A percentile compares a stretch with the other conserved stretches of the same genome.
phyloP scores from a whole-genome alignment of 1,140 invertebrate species.

The Parapsyche elsis region DNA sequence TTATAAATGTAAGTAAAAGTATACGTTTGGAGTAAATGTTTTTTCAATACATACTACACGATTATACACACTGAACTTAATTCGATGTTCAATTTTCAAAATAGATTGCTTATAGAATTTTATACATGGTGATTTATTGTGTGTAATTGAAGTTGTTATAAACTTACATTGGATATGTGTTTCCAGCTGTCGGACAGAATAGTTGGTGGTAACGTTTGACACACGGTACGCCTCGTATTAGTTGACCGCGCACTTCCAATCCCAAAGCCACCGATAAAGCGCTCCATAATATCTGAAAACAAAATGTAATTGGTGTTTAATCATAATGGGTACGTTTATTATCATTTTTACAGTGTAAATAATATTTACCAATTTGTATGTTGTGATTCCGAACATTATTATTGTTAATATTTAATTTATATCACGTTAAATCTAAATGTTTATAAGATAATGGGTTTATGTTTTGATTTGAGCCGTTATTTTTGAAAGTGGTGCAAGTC shows the following conservation, averaged over 20 bases:
- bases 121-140: too few relatives aligned
- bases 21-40: too few relatives aligned
- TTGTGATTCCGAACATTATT: conserved; percentile 9
- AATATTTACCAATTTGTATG: conserved; percentile 14
- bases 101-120: too few relatives aligned
- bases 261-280: conserved; percentile 86
- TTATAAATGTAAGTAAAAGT: neutral
- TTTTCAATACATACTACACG: too few relatives aligned
- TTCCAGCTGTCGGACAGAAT: conserved; percentile 90
- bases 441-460: too few relatives aligned
- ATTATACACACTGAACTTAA: too few relatives aligned
- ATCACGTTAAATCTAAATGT: too few relatives aligned
- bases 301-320: conserved; percentile 45
- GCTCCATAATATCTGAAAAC: conserved; percentile 86
- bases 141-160: too few relatives aligned
- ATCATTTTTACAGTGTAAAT: neutral
- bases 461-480: too few relatives aligned
- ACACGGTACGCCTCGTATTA: conserved; percentile 87
- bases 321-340: neutral
- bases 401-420: neutral
- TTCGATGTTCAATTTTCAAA: too few relatives aligned
- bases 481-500: too few relatives aligned
- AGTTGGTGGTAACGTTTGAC: conserved; percentile 89
- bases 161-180: conserved; percentile 89
- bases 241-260: conserved; percentile 84